Percentiles rank a stretch among this genome's conserved stretches.
Conservation (phyloP, 1,140 invertebrate genomes). For the Carposina sasakii region DNA sequence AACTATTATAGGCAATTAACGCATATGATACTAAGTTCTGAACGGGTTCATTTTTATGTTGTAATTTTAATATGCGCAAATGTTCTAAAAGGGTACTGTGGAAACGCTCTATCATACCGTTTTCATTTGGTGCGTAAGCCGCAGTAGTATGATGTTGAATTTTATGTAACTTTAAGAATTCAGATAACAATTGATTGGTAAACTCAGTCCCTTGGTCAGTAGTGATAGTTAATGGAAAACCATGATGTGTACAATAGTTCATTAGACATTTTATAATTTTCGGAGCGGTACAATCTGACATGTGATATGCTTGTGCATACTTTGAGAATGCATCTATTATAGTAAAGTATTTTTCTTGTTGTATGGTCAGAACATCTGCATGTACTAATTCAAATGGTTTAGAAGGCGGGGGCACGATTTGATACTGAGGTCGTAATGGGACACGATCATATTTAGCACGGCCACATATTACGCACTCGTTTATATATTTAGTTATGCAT, state of each 20-base stretch:
- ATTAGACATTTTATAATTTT: conserved; percentile 1
- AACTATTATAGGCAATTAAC: conserved; percentile 9
- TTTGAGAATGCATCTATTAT: conserved; percentile 10
- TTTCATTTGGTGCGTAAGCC: conserved; percentile 2
- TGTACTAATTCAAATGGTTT: conserved; percentile 1
- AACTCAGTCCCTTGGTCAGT: conserved; percentile 10
- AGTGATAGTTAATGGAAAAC: not conserved
- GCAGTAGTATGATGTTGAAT: conserved; percentile 1
- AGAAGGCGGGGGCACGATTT: not conserved
- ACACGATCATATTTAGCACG: conserved; percentile 3
- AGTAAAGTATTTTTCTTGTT: conserved; percentile 9
- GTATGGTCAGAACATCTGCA: not conserved
- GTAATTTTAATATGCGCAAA: conserved; percentile 2
- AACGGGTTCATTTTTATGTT: conserved; percentile 1
- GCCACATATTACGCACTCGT: not conserved
- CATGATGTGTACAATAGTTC: conserved; percentile 6
- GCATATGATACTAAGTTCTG: conserved; percentile 4
- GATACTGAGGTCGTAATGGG: not conserved
- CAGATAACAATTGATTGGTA: conserved; percentile 15
- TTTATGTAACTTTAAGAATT: conserved; percentile 6
- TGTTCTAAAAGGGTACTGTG: conserved; percentile 9
- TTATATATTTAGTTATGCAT: conserved; percentile 4
- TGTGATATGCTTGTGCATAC: conserved; percentile 6
- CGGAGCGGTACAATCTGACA: not conserved
- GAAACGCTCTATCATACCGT: conserved; percentile 9